Base-by-base conservation (phyloP, 2,888 invertebrate genomes). In the Drosophila antonietae region DNA sequence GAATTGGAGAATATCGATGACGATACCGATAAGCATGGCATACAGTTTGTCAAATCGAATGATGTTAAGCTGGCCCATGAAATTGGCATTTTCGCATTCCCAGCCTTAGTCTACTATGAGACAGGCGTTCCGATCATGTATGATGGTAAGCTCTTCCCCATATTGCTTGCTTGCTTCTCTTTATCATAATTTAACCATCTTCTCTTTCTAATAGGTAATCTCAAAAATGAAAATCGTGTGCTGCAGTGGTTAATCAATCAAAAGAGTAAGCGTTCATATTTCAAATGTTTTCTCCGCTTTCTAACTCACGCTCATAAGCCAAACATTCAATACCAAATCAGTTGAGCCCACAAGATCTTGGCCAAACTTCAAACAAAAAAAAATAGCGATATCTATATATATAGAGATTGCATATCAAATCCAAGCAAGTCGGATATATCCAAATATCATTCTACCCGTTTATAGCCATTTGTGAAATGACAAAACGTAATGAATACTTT, bases 191-290 rank as follows among this genome's bases (percentile, higher is more conserved):
- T 18, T 2, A 41, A 55, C 8, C n/a, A 1, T 23, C 12, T n/a
- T 41, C 18, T 55, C 52, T n/a, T 12, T 10, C 63, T 68, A 0
- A 9, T 37, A 97, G 97, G 97, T 95, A 96, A 97, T 95, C 97
- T 97, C 95, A 97, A 95, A 95, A 96, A 97, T 93, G 97, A 97
- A 95, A 96, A 97, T 94, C 97, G 96, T 95, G 97, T 98, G 94
- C 96, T 98, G 95, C 96, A 97, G 95, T 98, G 97, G 97, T 96
- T 98, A 94, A 95, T 97, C 94, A 96, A 97, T 95, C 97, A 97
- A 95, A 97, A 97, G 97, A 97, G 97, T 97, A 97, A 97, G 97
- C 95, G 95, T 94, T 94, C 94, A 94, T 87, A 73, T 88, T 79
- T 78, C 58, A 73, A 89, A 83, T 83, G 72, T 85, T 79, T 94